Evolutionary conservation across 2,888 invertebrate species (phyloP).

Genomic region (Tryphoninae sp.): DNA sequence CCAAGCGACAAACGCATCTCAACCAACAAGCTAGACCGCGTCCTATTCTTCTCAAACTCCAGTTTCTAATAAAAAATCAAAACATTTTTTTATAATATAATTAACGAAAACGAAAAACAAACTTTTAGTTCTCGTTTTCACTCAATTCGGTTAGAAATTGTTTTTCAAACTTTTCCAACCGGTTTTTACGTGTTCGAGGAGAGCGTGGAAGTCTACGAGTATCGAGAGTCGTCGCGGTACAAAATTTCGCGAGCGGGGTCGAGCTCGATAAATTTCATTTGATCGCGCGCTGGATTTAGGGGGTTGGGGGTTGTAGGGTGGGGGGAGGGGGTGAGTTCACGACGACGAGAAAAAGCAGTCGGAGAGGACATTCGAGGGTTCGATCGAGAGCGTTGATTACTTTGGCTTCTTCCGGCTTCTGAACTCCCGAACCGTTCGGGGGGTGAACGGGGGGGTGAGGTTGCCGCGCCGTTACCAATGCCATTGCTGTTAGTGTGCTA

Average conservation of each 20-base stretch:
- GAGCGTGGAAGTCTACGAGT: too few relatives aligned
- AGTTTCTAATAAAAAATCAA: too few relatives aligned
- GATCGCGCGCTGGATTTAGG: neutral
- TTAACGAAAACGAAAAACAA: too few relatives aligned
- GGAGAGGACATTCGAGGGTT: constrained; percentile 31
- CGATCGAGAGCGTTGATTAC: constrained; percentile 56
- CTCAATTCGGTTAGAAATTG: too few relatives aligned
- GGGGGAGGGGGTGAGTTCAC: neutral
- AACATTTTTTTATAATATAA: too few relatives aligned
- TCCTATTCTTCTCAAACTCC: neutral
- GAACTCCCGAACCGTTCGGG: constrained; percentile 28
- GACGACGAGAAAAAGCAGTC: constrained; percentile 18
- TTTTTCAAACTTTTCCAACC: too few relatives aligned
- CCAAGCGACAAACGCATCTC: constrained; percentile 1
- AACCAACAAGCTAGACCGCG: neutral
- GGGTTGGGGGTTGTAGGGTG: neutral
- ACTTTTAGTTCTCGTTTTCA: too few relatives aligned
- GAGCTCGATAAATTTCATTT: constrained; percentile 48
- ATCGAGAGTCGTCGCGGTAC: neutral
- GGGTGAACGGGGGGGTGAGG: neutral
- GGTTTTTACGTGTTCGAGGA: too few relatives aligned
- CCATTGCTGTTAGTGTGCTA: constrained; percentile 12
- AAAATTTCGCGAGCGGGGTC: constrained; percentile 2
- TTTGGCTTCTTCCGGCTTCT: constrained; percentile 49
- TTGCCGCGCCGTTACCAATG: constrained; percentile 46